Percentiles rank a stretch among this genome's conserved stretches.
Conservation (phyloP, 2,888 invertebrate genomes). For the Pantelozetes paolii region DNA sequence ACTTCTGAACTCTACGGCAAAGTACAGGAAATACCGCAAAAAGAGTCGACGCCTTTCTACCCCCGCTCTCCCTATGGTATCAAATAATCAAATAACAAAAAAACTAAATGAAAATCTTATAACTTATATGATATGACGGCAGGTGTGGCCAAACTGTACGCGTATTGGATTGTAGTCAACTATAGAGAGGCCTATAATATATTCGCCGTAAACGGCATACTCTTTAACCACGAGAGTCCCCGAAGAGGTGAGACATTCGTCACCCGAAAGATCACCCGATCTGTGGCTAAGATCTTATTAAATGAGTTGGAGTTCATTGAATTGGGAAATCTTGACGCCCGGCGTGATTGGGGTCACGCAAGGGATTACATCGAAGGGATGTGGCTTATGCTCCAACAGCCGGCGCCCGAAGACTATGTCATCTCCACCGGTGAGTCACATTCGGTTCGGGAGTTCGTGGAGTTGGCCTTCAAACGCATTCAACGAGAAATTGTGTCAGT, state of each 20-base stretch:
- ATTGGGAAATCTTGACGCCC: constrained; percentile 89
- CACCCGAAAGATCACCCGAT: constrained; percentile 93
- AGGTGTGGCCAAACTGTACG: constrained; percentile 94
- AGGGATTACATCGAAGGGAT: constrained; percentile 97
- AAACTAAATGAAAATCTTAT: not conserved
- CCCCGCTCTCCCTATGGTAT: constrained; percentile 93
- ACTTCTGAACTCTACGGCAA: constrained; percentile 93
- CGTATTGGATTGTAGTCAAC: constrained; percentile 92
- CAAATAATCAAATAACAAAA: not conserved
- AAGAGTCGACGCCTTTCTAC: constrained; percentile 90
- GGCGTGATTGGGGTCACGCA: constrained; percentile 97
- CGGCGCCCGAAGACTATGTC: constrained; percentile 88
- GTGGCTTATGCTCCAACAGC: constrained; percentile 98
- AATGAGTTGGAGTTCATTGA: constrained; percentile 79
- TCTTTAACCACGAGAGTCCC: constrained; percentile 96
- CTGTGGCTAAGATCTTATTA: constrained; percentile 90
- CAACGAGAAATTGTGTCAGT: constrained; percentile 65
- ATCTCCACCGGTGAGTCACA: constrained; percentile 93
- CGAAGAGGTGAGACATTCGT: constrained; percentile 96
- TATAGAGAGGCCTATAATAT: constrained; percentile 92
- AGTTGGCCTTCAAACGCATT: constrained; percentile 77
- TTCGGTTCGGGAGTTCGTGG: constrained; percentile 94
- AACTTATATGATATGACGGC: constrained; percentile 33
- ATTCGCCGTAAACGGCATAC: constrained; percentile 91
- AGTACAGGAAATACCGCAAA: constrained; percentile 86